Conservation (phyloP, 2,888 invertebrate species). For the Psylliodes chrysocephalus region DNA sequence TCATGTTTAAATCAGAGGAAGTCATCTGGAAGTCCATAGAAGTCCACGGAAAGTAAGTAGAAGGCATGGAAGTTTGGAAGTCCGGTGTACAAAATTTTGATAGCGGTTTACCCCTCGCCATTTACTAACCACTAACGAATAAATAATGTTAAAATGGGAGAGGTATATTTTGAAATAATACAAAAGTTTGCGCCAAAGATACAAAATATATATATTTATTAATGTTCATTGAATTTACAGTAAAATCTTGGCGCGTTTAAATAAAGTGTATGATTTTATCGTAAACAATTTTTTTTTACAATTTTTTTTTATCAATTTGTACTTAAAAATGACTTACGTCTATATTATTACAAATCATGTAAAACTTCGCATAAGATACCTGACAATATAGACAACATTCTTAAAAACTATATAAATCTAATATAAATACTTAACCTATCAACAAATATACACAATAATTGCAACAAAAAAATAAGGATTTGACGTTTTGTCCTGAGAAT, state of each 20-base stretch:
- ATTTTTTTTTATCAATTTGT: slow-evolving; percentile 59
- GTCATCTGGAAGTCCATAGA: no score
- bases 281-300: slow-evolving; percentile 52
- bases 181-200: slow-evolving; percentile 57
- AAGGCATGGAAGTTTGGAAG: no score
- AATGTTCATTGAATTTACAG: slow-evolving; percentile 56
- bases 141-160: no score
- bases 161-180: slow-evolving; percentile 43
- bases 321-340: slow-evolving; percentile 62
- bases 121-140: no score
- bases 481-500: slow-evolving; percentile 34
- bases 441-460: slow-evolving; percentile 52
- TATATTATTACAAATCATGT: slow-evolving; percentile 60
- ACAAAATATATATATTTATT: slow-evolving; percentile 60
- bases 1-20: no score
- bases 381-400: slow-evolving; percentile 58
- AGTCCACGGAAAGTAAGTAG: no score
- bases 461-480: slow-evolving; percentile 39
- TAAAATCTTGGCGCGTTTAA: slow-evolving; percentile 59
- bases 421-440: slow-evolving; percentile 60
- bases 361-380: slow-evolving; percentile 58
- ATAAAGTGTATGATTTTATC: slow-evolving; percentile 56
- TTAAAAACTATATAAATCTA: slow-evolving; percentile 58
- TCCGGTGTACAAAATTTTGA: no score
- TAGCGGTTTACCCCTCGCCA: no score